Evolutionary conservation across 2,797 vertebrate genomes (phyloP), one percentile per base, ranked within the genome.

Genomic region (Labeo calbasu): DNA sequence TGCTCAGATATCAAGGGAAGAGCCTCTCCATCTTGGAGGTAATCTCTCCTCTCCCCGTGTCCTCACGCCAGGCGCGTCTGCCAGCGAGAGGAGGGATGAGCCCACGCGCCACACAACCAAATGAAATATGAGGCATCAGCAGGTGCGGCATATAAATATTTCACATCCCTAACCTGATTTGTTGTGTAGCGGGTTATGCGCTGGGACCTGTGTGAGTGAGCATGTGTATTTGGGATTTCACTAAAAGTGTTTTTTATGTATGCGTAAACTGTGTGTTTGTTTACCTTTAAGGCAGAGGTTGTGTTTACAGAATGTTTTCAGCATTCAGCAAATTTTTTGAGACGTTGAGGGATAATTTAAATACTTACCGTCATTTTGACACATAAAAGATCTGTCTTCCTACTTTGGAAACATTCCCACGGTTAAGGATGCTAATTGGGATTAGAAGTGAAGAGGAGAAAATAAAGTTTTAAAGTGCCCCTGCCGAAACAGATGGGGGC

Each of bases 81-180:
- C 84, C 82, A 86, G 78, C 84, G 73, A 84, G 63, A 83, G 70
- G 84, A 68, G 15, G 82, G 71, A 77, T 82, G 73, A 61, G 71
- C 78, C 88, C 86, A 84, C 86, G 86, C 86, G 82, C 87, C 88
- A 89, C 89, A 86, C 89, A 91, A 92, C 90, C 78, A 90, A 92
- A 93, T 93, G 90, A 93, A 92, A 92, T 82, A 92, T 92, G 89
- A 93, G 89, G 88, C 84, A 85, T 90, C 83, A 86, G 87, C 88
- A 91, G 88, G 88, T 92, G 90, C 85, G 69, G 71, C 61, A 80
- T 90, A 88, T 90, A 88, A 91, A 92, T 92, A 90, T 88, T 89
- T 88, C 86, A 89, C 79, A 59, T 68, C 21, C 50, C 36, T 86
- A 89, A 86, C 80, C 88, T 81, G 87, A 86, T 88, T 89, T 87